Evolutionary conservation across 2,797 vertebrate species (phyloP).

Genomic region (Rhinatrema bivittatum): DNA sequence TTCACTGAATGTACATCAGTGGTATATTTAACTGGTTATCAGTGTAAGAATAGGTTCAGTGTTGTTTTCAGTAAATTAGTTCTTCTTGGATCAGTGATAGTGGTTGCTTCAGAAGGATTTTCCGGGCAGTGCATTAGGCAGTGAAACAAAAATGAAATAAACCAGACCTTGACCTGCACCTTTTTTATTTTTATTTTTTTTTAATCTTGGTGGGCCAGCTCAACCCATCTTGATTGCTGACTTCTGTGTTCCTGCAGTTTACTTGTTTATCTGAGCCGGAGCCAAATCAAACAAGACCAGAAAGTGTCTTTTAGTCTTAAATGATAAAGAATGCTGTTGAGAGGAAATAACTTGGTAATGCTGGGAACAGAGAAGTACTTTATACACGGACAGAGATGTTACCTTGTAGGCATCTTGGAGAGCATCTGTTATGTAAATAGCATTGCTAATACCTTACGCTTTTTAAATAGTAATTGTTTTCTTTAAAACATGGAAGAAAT

Average conservation of each 20-base stretch:
- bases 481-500: too few relatives aligned
- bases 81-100: neutral
- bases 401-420: too few relatives aligned
- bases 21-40: too few relatives aligned
- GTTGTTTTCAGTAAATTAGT: too few relatives aligned
- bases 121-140: constrained; percentile 4
- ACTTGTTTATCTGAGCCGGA: constrained; percentile 38
- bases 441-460: too few relatives aligned
- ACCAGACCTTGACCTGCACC: constrained; percentile 39
- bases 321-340: constrained; percentile 42
- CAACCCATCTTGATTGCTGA: constrained; percentile 25
- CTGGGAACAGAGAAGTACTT: constrained; percentile 13
- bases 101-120: neutral
- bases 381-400: too few relatives aligned
- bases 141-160: constrained; percentile 38
- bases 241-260: constrained; percentile 35
- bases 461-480: too few relatives aligned
- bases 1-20: too few relatives aligned
- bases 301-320: constrained; percentile 44
- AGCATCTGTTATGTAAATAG: too few relatives aligned
- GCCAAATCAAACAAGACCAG: constrained; percentile 37
- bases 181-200: too few relatives aligned
- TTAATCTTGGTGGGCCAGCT: constrained; percentile 36
- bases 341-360: constrained; percentile 35
- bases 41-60: too few relatives aligned